These are phyloP conservation scores for Pangasius sanitwongsei DNA, from an alignment of 2,797 vertebrate species.

Conservation along the genomic window DNA sequence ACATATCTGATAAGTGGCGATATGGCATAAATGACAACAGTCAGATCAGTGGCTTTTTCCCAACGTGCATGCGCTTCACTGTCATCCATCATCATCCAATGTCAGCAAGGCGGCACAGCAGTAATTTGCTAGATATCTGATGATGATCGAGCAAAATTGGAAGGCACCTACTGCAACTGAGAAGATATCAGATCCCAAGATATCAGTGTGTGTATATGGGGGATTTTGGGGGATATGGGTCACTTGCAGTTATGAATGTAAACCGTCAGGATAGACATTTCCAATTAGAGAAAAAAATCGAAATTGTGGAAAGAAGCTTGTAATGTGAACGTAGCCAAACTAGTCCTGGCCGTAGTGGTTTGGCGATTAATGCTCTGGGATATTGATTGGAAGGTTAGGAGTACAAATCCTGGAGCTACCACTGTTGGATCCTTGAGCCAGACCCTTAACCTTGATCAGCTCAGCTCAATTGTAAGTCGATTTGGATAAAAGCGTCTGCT, in stretches of 20 bases:
- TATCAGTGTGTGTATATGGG: background rate
- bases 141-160: background rate
- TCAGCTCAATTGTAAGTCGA: background rate
- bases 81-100: background rate
- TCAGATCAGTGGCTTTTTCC: background rate
- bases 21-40: background rate
- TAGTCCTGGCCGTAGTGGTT: background rate
- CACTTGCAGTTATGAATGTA: background rate
- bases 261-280: background rate
- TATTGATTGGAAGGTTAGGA: background rate
- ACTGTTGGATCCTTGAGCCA: background rate
- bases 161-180: background rate
- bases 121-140: background rate
- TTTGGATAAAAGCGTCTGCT: background rate
- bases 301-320: background rate
- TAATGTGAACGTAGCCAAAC: background rate
- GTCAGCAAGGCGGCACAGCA: background rate
- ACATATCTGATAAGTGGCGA: background rate
- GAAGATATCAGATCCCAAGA: background rate
- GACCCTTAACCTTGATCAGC: background rate
- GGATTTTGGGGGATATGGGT: background rate
- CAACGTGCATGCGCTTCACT: background rate
- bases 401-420: background rate
- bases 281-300: background rate
- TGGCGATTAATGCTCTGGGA: background rate